Base-by-base conservation (phyloP, 2,797 vertebrate genomes). In the Vireo griseus region DNA sequence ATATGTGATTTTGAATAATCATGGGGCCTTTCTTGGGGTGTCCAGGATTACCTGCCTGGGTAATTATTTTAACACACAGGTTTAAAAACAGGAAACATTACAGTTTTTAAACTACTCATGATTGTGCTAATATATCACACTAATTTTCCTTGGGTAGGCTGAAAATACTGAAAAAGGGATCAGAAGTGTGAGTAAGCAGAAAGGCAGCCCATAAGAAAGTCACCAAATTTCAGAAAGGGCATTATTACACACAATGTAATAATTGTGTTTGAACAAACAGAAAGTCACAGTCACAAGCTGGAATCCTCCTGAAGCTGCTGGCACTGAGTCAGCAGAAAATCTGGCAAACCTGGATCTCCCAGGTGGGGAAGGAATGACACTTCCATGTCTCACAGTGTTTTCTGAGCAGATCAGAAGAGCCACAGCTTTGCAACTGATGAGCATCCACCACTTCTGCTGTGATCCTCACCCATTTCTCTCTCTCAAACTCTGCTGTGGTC, bases 241-340 rank as follows among this genome's bases (percentile, higher is more conserved):
- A 10, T 7, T 22, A 22, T n/a, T 67, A 17, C 22, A 18, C 15
- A 4, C 11, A 40, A 40, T 40, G 12, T 0, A 0, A 11, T 35
- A 35, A 35, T 35, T 35, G 16, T 40, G 40, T 59, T 69, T 29
- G 57, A 66, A 45, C 45, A 55, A 50, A 61, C 1, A 11, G 25
- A 18, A 74, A 72, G 24, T 11, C 74, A 35, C 40, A 39, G 80
- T 8, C 86, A 72, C 48, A 29, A 17, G 16, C 29, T 45, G 42
- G 39, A 79, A 58, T 37, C 6, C 29, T 37, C 54, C 37, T 51
- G 26, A 33, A 52, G 22, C 5, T 67, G 12, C 4, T 22, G 22
- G 16, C 21, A 3, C 2, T 29, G 65, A 82, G 25, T 44, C 77
- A 74, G 10, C 11, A 61, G 17, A 29, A 87, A 66, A 2, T 24